Evolutionary conservation across 2,113 vertebrate species (phyloP).

Genomic region (Lophochroa leadbeateri): DNA sequence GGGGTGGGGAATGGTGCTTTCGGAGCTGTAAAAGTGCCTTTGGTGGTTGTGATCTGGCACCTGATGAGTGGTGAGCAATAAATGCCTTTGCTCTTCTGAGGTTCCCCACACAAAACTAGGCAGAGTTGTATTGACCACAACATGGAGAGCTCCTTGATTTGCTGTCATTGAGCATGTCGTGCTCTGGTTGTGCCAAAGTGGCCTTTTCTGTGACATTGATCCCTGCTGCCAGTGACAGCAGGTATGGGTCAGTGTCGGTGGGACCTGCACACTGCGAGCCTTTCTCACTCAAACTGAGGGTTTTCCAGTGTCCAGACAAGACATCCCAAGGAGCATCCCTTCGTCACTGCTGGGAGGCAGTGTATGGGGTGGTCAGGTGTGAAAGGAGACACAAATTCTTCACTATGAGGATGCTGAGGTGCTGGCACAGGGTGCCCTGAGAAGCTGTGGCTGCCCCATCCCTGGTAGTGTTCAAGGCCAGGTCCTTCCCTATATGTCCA

Average conservation of each 20-base stretch:
- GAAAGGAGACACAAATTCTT: background rate
- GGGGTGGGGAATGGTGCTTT: accelerated
- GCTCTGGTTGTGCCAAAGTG: accelerated
- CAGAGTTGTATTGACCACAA: too few species aligned
- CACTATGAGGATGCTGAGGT: background rate
- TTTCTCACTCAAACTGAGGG: background rate
- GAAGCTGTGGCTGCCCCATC: background rate
- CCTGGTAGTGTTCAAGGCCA: background rate
- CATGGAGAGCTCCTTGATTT: too few species aligned
- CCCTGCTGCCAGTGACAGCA: accelerated
- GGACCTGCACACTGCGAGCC: accelerated
- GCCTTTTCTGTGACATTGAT: background rate
- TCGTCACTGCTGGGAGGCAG: background rate
- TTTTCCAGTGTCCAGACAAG: background rate
- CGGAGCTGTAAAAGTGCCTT: accelerated
- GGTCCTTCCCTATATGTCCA: accelerated
- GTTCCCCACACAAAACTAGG: background rate
- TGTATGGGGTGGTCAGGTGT: accelerated
- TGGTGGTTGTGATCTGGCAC: background rate
- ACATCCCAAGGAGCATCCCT: background rate
- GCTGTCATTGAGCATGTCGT: background rate
- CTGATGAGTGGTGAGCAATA: accelerated
- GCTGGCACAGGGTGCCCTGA: background rate
- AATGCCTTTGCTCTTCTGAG: background rate
- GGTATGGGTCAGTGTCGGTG: accelerated